phyloP scores from a whole-genome alignment of 2,113 vertebrate genomes.

The Spea bombifrons region DNA sequence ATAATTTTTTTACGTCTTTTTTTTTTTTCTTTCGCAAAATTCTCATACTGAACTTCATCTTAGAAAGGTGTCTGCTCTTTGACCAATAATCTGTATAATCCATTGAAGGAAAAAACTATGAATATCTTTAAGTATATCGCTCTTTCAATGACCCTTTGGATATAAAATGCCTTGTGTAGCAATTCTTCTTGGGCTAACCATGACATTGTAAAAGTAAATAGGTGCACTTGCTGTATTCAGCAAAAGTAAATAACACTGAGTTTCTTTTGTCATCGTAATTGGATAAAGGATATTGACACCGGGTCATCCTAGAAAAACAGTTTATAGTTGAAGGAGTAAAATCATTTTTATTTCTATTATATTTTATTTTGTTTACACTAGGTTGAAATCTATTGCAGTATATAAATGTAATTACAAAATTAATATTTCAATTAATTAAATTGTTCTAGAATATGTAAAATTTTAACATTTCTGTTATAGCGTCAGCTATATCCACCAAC shows the following conservation, averaged over 20 bases:
- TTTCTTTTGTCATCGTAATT: conserved; percentile 46
- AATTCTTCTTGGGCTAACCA: conserved; percentile 30
- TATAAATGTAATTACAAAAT: no score
- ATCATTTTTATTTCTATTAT: neutral
- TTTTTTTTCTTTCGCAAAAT: conserved; percentile 7
- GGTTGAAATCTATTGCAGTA: neutral
- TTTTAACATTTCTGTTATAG: no score
- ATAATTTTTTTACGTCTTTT: conserved; percentile 25
- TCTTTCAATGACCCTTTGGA: conserved; percentile 43
- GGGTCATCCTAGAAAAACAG: conserved; percentile 41
- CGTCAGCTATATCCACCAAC: no score
- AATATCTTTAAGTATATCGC: conserved; percentile 44
- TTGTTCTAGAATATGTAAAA: no score
- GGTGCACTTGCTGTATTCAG: conserved; percentile 45
- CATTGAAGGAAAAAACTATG: conserved; percentile 44
- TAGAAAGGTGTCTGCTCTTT: conserved; percentile 46
- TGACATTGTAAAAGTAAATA: conserved; percentile 42
- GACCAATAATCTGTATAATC: conserved; percentile 49
- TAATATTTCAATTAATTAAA: no score
- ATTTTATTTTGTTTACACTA: neutral
- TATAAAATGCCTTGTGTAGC: conserved; percentile 42
- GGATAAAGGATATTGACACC: conserved; percentile 42
- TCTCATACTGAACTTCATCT: conserved; percentile 13
- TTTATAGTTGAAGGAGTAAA: conserved; percentile 38
- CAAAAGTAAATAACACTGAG: conserved; percentile 43